Evolutionary conservation across 2,888 invertebrate genomes (phyloP), one percentile per base, ranked within the genome.

Genomic region (Nemapogon koenigi): DNA sequence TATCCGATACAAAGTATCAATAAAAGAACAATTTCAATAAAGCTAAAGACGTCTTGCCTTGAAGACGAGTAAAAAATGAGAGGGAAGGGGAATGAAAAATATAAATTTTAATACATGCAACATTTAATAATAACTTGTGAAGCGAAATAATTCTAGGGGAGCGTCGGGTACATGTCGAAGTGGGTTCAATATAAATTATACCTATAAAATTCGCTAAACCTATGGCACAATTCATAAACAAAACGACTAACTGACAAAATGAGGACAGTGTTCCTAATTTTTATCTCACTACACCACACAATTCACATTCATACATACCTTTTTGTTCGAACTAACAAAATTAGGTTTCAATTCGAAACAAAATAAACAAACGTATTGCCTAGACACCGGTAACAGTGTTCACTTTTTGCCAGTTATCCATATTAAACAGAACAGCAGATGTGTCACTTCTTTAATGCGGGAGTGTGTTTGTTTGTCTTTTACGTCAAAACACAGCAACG

Each of bases 21-120:
- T 62, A 61, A 62, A 61, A 60, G 59, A 53, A 53, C 51, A 49
- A 54, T 57, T 46, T 48, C 57, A 55, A 57, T 57, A 57, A 27
- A 15, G 19, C 19, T 39, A n/a, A 26, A 50, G 35, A 40, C 22
- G 35, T 15, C 15, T n/a, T 15, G 18, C 19, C 19, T 29, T 28
- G 10, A 15, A 26, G 4, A 15, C 36, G 19, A 16, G 19, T 14
- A 16, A 39, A 39, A 15, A 29, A 28, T 17, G 39, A 32, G 28
- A 30, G 35, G 39, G 31, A 35, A 17, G 43, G 49, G 50, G 55
- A 48, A 46, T 39, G 46, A 48, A 35, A 26, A 26, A 47, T 51
- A 58, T 63, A 62, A 57, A 63, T 67, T 69, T 66, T 62, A 66
- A 71, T 69, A 59, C 62, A 70, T 69, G 71, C 68, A 68, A 68